Evolutionary conservation across 2,888 invertebrate species (phyloP).

Genomic region (Antitype chi): DNA sequence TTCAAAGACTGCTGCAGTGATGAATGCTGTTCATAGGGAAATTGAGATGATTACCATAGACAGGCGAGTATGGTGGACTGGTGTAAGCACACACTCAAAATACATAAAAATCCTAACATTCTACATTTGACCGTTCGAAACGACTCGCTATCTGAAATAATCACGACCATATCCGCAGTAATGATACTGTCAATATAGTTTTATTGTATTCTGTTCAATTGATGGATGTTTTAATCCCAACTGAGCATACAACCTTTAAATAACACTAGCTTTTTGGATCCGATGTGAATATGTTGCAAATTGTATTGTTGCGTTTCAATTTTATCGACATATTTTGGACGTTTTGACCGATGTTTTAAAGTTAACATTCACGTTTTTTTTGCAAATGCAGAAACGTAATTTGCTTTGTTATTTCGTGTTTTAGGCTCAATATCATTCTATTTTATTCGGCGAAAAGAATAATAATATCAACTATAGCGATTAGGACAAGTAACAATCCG

Average conservation of each 20-base stretch:
- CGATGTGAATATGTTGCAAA: slow-evolving; percentile 4
- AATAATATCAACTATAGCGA: not conserved
- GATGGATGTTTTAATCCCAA: slow-evolving; percentile 52
- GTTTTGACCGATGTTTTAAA: not conserved
- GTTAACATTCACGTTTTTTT: slow-evolving; percentile 1
- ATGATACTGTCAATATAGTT: slow-evolving; percentile 32
- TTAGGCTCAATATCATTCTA: no score
- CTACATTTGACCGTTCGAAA: not conserved
- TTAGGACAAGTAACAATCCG: not conserved
- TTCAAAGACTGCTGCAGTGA: not conserved
- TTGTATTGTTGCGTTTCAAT: slow-evolving; percentile 34
- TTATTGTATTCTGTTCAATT: slow-evolving; percentile 43
- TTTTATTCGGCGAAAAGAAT: no score
- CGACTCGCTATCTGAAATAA: slow-evolving; percentile 18
- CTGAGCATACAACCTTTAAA: slow-evolving; percentile 53
- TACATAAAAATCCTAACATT: not conserved
- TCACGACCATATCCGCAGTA: slow-evolving; percentile 19
- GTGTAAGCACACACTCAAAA: not conserved
- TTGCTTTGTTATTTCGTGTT: not conserved
- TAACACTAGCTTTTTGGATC: slow-evolving; percentile 46
- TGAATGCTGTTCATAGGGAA: not conserved
- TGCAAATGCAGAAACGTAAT: not conserved
- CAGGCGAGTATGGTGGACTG: not conserved
- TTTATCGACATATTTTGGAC: not conserved
- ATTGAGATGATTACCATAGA: not conserved